Evolutionary conservation across 2,888 invertebrate species (phyloP).

Genomic region (Clitarchus hookeri): DNA sequence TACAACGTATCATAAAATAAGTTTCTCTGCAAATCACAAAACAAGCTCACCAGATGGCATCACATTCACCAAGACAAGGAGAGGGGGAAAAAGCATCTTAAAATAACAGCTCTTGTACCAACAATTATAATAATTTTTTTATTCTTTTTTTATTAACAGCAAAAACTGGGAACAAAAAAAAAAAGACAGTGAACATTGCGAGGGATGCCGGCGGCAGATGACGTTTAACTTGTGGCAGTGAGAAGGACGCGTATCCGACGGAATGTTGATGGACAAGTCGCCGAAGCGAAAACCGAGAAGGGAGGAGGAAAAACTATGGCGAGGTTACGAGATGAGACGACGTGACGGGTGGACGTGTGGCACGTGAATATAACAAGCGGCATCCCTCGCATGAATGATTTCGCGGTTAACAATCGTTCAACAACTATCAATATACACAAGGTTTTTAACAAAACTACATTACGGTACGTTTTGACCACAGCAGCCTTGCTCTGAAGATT

Average conservation of each 20-base stretch:
- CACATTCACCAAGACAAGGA: neutral
- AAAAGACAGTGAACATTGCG: constrained; percentile 37
- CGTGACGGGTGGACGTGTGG: neutral
- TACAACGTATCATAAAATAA: constrained; percentile 33
- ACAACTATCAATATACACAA: constrained; percentile 36
- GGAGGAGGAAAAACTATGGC: neutral
- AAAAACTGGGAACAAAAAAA: constrained; percentile 11
- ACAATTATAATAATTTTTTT: constrained; percentile 27
- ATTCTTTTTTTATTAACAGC: constrained; percentile 33
- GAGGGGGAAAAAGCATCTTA: constrained; percentile 34
- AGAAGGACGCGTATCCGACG: neutral
- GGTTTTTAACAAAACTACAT: constrained; percentile 40
- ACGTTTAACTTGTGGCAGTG: neutral
- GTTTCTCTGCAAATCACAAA: constrained; percentile 32
- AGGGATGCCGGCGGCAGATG: constrained; percentile 35
- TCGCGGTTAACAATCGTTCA: constrained; percentile 28
- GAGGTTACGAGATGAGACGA: neutral
- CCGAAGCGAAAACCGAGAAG: neutral
- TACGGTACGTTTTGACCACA: constrained; percentile 39
- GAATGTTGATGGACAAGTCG: constrained; percentile 5
- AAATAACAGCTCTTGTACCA: constrained; percentile 38
- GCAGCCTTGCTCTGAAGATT: constrained; percentile 38
- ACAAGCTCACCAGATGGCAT: constrained; percentile 23
- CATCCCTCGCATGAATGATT: neutral
- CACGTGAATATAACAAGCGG: neutral